Conservation (phyloP, 2,888 invertebrate species). For the Lasioglossum malachurum region DNA sequence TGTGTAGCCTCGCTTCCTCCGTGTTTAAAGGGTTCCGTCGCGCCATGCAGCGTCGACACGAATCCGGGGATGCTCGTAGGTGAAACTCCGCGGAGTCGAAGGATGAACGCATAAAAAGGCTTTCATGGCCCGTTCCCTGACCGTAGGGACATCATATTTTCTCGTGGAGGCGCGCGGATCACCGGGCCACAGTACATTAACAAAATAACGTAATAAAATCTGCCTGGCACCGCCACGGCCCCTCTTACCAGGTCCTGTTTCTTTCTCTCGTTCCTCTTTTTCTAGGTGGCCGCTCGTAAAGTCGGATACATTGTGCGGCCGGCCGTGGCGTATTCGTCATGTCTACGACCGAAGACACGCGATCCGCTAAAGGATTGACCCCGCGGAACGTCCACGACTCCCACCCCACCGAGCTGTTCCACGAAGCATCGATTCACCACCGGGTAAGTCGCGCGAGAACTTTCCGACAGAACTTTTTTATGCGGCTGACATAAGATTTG, state of each 20-base stretch:
- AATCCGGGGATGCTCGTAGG: constrained; percentile 32
- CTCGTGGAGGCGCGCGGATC: constrained; percentile 61
- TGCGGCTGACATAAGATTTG: neutral
- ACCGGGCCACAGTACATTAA: constrained; percentile 79
- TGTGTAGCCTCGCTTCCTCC: too few species aligned
- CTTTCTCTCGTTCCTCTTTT: constrained; percentile 49
- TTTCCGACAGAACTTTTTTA: constrained; percentile 20
- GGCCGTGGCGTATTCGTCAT: constrained; percentile 76
- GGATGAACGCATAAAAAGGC: constrained; percentile 75
- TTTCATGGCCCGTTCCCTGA: constrained; percentile 76
- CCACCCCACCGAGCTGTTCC: constrained; percentile 15
- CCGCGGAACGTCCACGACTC: constrained; percentile 62
- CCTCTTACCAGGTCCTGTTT: constrained; percentile 18
- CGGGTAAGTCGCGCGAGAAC: constrained; percentile 34
- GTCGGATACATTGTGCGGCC: constrained; percentile 78
- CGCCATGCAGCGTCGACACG: neutral
- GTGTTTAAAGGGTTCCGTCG: constrained; percentile 20
- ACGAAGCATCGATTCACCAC: constrained; percentile 38
- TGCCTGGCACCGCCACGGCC: constrained; percentile 53
- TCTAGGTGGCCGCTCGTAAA: constrained; percentile 78
- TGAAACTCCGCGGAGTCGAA: constrained; percentile 55
- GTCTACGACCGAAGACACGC: constrained; percentile 71
- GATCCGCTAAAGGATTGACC: constrained; percentile 79
- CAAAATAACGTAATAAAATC: constrained; percentile 84
- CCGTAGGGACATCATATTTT: constrained; percentile 72